These are phyloP conservation scores for Sinodicranocentrus sp. DNA, from an alignment of 2,888 invertebrate species.

Conservation along the genomic window DNA sequence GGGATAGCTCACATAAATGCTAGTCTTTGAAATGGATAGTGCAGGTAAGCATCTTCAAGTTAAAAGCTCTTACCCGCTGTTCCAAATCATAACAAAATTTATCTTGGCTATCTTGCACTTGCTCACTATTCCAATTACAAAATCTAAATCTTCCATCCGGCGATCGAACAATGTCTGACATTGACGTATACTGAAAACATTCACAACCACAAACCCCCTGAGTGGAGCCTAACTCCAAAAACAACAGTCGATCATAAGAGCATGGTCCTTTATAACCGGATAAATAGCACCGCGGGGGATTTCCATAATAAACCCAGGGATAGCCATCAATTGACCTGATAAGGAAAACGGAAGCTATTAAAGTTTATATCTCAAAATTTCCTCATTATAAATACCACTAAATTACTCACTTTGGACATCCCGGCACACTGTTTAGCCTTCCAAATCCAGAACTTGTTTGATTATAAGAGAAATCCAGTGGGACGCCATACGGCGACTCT, in stretches of 20 bases:
- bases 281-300: background rate
- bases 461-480: background rate
- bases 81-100: background rate
- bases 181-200: background rate
- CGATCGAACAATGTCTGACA: too few relatives aligned
- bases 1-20: too few relatives aligned
- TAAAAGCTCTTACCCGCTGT: too few relatives aligned
- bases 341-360: too few relatives aligned
- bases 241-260: background rate
- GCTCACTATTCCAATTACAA: background rate
- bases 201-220: constrained; percentile 6
- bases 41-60: too few relatives aligned
- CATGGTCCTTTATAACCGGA: constrained; percentile 10
- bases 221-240: background rate
- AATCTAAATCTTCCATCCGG: constrained; percentile 3
- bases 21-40: too few relatives aligned
- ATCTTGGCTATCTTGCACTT: background rate
- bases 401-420: constrained; percentile 36
- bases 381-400: too few relatives aligned
- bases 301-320: constrained; percentile 28
- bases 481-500: background rate
- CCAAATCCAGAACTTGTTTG: background rate
- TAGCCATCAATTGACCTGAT: constrained; percentile 24
- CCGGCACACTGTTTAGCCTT: constrained; percentile 7
- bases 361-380: too few relatives aligned